Evolutionary conservation across 2,797 vertebrate genomes (phyloP), one percentile per base, ranked within the genome.

Genomic region (Sphaeramia orbicularis): DNA sequence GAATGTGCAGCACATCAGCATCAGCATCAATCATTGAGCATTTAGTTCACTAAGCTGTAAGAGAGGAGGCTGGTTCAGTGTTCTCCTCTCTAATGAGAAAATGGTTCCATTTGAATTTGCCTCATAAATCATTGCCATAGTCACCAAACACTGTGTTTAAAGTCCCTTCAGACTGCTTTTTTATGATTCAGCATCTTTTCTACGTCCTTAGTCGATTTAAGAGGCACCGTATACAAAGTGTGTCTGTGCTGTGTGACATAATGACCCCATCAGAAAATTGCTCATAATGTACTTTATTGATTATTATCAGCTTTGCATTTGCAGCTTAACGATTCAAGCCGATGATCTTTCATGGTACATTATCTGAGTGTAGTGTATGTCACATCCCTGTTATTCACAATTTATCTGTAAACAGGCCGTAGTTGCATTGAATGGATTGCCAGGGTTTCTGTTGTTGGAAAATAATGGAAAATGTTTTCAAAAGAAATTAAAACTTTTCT

Each of bases 51-150:
- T 54, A 66, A 74, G 74, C 82, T 83, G 74, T 73, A 57, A 80
- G 76, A 76, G 71, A 85, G 73, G 76, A 80, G 75, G 85, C 56
- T 57, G 84, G 40, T 84, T 88, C 78, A 43, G 66, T 80, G 82
- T 86, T 89, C 86, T 79, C 49, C 52, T 74, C 63, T 72, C 70
- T 92, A 89, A 92, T 91, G 88, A 90, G 86, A 86, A 90, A 89
- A 91, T 69, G 74, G 78, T 89, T 86, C 82, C 82, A 52, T 84
- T 71, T 73, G 86, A 91, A 89, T 89, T 85, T 77, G 58, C 69
- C 69, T 84, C 86, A 86, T 91, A 89, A 87, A 89, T 90, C 89
- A 90, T 67, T 58, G 68, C 84, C 73, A 75, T 30, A 45, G 71
- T 78, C 77, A 59, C 74, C 78, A 76, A 89, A 82, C 67, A 80